phyloP scores from a whole-genome alignment of 2,113 vertebrate species.

The Syngnathus typhle region DNA sequence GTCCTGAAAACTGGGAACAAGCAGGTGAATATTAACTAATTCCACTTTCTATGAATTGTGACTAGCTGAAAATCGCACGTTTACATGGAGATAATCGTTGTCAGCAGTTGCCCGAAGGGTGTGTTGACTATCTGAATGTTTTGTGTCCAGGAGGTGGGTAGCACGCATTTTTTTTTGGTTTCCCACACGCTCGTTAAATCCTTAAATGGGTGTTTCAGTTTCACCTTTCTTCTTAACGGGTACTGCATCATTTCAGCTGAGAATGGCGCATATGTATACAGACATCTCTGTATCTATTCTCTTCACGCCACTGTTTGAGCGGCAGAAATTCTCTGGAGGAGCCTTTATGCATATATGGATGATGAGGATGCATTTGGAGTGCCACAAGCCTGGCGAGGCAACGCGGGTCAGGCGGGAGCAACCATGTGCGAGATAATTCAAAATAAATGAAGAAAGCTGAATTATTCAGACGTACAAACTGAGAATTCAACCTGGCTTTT shows the following conservation, averaged over 20 bases:
- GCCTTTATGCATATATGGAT: slow-evolving; percentile 65
- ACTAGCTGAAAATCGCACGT: slow-evolving; percentile 30
- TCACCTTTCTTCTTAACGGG: slow-evolving; percentile 7
- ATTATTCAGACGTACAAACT: slow-evolving; percentile 75
- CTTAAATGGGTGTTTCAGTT: slow-evolving; percentile 14
- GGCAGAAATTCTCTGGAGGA: slow-evolving; percentile 41
- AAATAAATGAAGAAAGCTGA: slow-evolving; percentile 67
- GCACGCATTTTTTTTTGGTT: slow-evolving; percentile 6
- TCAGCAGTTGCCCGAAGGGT: slow-evolving; percentile 29
- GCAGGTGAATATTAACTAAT: background rate
- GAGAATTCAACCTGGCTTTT: slow-evolving; percentile 66
- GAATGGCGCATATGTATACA: slow-evolving; percentile 12
- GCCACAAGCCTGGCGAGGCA: slow-evolving; percentile 32
- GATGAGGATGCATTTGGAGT: slow-evolving; percentile 56
- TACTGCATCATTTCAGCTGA: slow-evolving; percentile 42
- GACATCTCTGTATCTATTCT: slow-evolving; percentile 51
- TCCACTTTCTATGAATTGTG: slow-evolving; percentile 31
- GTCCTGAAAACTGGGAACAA: no score
- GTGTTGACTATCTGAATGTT: background rate
- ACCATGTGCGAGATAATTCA: slow-evolving; percentile 57
- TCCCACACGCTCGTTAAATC: slow-evolving; percentile 31
- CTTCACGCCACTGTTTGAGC: slow-evolving; percentile 50
- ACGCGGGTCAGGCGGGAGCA: slow-evolving; percentile 37
- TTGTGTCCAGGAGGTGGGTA: slow-evolving; percentile 1
- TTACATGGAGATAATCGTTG: slow-evolving; percentile 33